Evolutionary conservation across 2,888 invertebrate genomes (phyloP), one percentile per base, ranked within the genome.

Genomic region (Scelioninae gen. 2): DNA sequence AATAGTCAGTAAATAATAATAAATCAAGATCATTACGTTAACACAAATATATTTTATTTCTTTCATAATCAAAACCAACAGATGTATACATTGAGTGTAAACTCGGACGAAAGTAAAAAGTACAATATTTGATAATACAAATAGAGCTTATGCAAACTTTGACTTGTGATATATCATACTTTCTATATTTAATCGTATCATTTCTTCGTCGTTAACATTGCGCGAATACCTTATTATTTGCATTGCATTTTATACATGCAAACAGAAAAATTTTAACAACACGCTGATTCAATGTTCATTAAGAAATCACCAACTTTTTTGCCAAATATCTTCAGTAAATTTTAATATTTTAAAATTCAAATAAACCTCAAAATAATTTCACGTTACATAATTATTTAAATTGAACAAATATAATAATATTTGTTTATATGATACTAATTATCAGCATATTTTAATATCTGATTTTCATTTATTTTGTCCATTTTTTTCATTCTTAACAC

Each of bases 1-100:
- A n/a, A n/a, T n/a, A n/a, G n/a, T n/a, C 2, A 22, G 5, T 22
- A 5, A 2, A 22, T 22, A 22, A 22, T 2, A 31, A 31, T 10
- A 31, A 31, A 2, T 9, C 9, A 31, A 7, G 31, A 10, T 52
- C 3, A 28, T 63, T 57, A 67, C 67, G 55, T 57, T 67, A 67
- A 67, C 67, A 67, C 67, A 67, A 67, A 67, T 67, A 67, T 67
- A 67, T 67, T 57, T 67, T 58, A 67, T 67, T 67, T 58, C 58
- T 64, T 67, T 58, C 19, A 55, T 65, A 67, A 57, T 67, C 57
- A 46, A 67, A 67, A 58, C 50, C 58, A 67, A 67, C 22, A 67
- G 57, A 58, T 67, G 58, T 67, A 58, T 67, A 48, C 11, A 50
- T 58, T 58, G 35, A 67, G 33, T 67, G 50, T 67, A 57, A 67